Evolutionary conservation across 2,888 invertebrate species (phyloP), one percentile per base, ranked within the genome.

Genomic region (Troglohyphantes excavatus): DNA sequence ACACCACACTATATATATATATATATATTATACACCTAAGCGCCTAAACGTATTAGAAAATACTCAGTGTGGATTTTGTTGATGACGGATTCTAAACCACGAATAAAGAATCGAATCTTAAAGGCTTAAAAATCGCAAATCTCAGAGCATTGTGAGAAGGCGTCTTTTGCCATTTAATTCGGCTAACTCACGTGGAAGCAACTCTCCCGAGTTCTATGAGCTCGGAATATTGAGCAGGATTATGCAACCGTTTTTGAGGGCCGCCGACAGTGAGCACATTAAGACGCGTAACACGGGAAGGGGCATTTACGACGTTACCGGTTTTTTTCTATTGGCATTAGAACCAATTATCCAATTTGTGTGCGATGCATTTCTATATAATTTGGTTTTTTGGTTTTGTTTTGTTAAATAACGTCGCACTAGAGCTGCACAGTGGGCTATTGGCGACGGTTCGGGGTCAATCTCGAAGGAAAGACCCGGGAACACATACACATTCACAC

Each of bases 191-290:
- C 61, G 75, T 27, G 75, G 75, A 29, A n/a, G n/a, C n/a, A 59
- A 61, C 19, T 19, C 59, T 21, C 21, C 5, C n/a, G 29, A 0
- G 11, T 13, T 19, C 6, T 70, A 70, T 75, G 75, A 19, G 26
- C 33, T 59, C 17, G 59, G 75, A 75, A 75, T 75, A 75, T 61
- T 61, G 59, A 75, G 61, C 29, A 75, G 75, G 59, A 59, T 75
- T 59, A 75, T 21, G 61, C 59, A 33, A 70, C 68, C 19, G 68
- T 70, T 70, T 70, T n/a, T n/a, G n/a, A 59, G 59, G 17, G 17
- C n/a, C 33, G 33, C 33, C n/a, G 9, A 33, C 68, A 13, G 33
- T 70, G 39, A 70, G 39, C 21, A 70, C 29, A 70, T 70, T 39
- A 70, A 70, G 67, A 39, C 59, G 17, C n/a, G 68, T 70, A 70